phyloP scores from a whole-genome alignment of 2,113 vertebrate species.

The Cathartes aura region DNA sequence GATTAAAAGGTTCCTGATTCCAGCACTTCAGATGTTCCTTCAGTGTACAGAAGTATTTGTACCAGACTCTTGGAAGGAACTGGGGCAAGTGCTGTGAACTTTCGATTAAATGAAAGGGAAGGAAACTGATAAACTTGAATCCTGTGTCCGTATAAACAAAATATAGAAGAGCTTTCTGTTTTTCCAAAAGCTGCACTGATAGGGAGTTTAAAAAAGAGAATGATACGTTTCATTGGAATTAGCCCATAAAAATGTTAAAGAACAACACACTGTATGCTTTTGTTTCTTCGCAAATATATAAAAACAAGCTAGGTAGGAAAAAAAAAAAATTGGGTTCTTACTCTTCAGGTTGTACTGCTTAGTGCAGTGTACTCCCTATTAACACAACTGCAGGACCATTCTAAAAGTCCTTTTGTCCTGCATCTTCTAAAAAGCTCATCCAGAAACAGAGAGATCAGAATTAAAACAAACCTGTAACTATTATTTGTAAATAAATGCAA shows the following conservation, averaged over 20 bases:
- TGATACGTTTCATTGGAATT: background rate
- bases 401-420: background rate
- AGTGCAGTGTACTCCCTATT: background rate
- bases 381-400: background rate
- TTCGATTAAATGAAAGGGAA: conserved; percentile 7
- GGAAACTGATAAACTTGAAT: conserved; percentile 19
- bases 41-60: background rate
- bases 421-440: background rate
- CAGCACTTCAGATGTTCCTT: background rate
- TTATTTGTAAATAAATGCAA: background rate
- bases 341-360: background rate
- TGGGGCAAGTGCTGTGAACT: background rate
- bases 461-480: background rate
- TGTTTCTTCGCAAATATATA: background rate
- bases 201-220: background rate
- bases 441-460: background rate
- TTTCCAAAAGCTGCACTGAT: background rate
- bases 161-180: background rate
- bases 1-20: background rate
- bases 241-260: background rate
- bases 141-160: background rate
- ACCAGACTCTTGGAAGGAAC: background rate
- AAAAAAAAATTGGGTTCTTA: background rate
- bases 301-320: background rate
- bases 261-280: background rate